Evolutionary conservation across 2,113 vertebrate genomes (phyloP).

Genomic region (Uria aalge): DNA sequence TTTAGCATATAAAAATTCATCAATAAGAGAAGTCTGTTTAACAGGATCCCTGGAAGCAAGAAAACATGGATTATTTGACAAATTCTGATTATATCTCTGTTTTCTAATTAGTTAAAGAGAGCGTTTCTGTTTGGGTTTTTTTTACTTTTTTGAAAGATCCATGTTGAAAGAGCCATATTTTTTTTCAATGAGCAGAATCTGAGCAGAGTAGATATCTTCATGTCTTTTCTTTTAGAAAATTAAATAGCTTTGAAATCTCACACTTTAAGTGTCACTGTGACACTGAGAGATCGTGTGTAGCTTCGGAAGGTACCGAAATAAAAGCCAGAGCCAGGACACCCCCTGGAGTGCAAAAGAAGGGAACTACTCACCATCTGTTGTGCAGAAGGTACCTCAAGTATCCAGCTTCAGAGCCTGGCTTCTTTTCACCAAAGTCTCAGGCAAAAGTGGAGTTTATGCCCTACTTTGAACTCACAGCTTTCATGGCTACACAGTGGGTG

Average conservation of each 20-base stretch:
- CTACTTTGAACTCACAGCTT: background rate
- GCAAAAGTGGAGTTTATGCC: background rate
- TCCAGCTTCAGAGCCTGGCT: background rate
- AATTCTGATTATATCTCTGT: background rate
- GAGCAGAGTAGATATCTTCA: background rate
- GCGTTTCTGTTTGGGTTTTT: rapidly evolving
- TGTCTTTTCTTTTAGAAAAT: background rate
- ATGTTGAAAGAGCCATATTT: background rate
- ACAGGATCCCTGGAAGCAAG: background rate
- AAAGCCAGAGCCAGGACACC: background rate
- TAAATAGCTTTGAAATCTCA: background rate
- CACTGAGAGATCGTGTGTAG: background rate
- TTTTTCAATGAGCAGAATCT: background rate
- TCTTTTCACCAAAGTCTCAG: background rate
- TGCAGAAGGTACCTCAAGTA: background rate
- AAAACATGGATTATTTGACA: background rate
- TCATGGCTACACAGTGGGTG: background rate
- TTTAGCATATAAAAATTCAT: background rate
- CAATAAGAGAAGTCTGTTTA: background rate
- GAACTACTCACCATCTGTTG: background rate
- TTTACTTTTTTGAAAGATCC: background rate
- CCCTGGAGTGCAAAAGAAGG: background rate
- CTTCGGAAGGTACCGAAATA: background rate
- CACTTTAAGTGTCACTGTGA: background rate
- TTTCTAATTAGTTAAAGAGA: background rate